Percentiles rank a stretch among this genome's conserved stretches.
phyloP scores from a whole-genome alignment of 2,797 vertebrate genomes.

The Sebastes taczanowskii region DNA sequence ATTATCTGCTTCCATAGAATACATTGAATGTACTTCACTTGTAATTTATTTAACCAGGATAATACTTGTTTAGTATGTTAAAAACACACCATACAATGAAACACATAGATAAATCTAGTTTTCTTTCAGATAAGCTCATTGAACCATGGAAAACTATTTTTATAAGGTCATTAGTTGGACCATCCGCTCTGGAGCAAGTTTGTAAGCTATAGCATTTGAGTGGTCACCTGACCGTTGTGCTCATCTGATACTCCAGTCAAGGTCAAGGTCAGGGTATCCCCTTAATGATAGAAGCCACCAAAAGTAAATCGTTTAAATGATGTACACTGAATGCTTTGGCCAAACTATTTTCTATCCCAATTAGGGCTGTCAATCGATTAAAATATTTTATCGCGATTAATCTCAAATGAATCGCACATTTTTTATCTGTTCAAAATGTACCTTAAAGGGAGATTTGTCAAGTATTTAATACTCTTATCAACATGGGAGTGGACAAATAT shows the following conservation, averaged over 20 bases:
- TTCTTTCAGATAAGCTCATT: neutral
- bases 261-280: slow-evolving; percentile 5
- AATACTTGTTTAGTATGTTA: neutral
- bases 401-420: too few relatives aligned
- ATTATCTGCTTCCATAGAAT: neutral
- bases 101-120: neutral
- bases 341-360: neutral
- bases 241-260: slow-evolving; percentile 25
- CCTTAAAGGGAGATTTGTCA: too few relatives aligned
- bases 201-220: neutral
- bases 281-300: neutral
- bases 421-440: too few relatives aligned
- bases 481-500: too few relatives aligned
- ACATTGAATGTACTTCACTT: neutral
- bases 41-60: neutral
- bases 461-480: too few relatives aligned
- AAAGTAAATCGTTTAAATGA: neutral
- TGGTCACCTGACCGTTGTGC: neutral
- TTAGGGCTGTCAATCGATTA: too few relatives aligned
- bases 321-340: neutral
- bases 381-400: too few relatives aligned
- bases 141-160: slow-evolving; percentile 1
- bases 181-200: neutral
- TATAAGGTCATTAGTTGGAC: neutral
- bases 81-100: neutral